phyloP scores from a whole-genome alignment of 2,113 vertebrate species.

The Myiopsitta monachus region DNA sequence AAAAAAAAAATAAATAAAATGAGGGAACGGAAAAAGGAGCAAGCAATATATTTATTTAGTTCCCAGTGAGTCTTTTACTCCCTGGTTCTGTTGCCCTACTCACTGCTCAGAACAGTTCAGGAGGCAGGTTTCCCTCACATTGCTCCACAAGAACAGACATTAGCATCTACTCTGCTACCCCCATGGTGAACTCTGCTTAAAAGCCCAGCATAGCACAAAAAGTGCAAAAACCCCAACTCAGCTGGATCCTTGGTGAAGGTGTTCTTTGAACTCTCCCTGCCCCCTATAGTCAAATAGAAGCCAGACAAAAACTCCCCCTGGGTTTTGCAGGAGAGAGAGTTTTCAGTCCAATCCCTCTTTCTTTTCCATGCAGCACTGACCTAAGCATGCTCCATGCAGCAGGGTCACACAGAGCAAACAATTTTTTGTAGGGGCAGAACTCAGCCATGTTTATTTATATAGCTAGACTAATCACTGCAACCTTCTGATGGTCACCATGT shows the following conservation, averaged over 20 bases:
- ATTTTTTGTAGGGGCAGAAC: not conserved
- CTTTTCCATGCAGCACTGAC: not conserved
- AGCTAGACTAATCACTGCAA: constrained; percentile 43
- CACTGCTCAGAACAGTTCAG: not conserved
- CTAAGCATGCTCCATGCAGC: not conserved
- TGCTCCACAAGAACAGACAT: not conserved
- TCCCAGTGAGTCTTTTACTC: not conserved
- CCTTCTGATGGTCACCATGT: constrained; percentile 58
- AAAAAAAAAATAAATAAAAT: not conserved
- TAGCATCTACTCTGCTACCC: not conserved
- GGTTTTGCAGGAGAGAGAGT: not conserved
- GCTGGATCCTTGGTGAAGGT: not conserved
- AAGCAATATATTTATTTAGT: not conserved
- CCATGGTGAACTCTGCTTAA: not conserved
- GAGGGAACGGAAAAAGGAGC: not conserved
- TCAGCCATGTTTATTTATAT: constrained; percentile 57
- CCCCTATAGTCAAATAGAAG: not conserved
- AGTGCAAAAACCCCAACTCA: not conserved
- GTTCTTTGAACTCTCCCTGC: not conserved
- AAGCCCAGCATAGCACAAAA: not conserved
- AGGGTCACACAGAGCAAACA: not conserved
- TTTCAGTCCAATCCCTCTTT: not conserved
- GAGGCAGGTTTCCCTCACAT: not conserved
- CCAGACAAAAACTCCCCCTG: not conserved
- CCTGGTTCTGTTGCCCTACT: not conserved